Evolutionary conservation across 2,888 invertebrate genomes (phyloP), one percentile per base, ranked within the genome.

Genomic region (Tenthredo mesomela): DNA sequence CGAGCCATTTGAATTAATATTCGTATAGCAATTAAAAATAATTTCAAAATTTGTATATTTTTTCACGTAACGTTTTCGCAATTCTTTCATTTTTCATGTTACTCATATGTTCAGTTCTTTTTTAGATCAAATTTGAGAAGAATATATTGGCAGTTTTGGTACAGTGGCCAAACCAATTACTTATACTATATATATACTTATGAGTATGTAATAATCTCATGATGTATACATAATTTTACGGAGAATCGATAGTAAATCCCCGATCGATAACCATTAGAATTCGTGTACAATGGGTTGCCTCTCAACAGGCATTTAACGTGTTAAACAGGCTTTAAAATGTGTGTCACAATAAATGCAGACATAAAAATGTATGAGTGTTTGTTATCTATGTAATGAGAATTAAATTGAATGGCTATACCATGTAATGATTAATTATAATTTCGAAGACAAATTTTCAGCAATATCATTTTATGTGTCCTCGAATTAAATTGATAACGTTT

Each of bases 331-430:
- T 18, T 18, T 9, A 37, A 33, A 37, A 70, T 37, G 18, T 37
- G 70, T 61, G 61, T 61, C 25, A 61, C 6, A 61, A 61, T 61
- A 54, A 54, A 54, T 54, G 54, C 54, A n/a, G 54, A n/a, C 54
- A 54, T 54, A 7, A 54, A 54, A 54, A 54, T 54, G 4, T 25
- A 61, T 12, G 21, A 61, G 7, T n/a, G 21, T 61, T 29, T 61
- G 25, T 25, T 61, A 25, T 61, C 21, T 25, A 25, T 25, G 61
- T 61, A 61, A 29, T 25, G 12, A 61, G 25, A 29, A 61, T 61
- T 25, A 29, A 61, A 25, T 61, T 25, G 29, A 29, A 25, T 29
- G 67, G 29, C 15, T 33, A 15, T 65, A 25, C 10, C 2, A 65
- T 29, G 65, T 21, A 67, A 67, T 18, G 33, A 67, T 67, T 67